Evolutionary conservation across 2,888 invertebrate genomes (phyloP), one percentile per base, ranked within the genome.

Genomic region (Subacronicta megacephala): DNA sequence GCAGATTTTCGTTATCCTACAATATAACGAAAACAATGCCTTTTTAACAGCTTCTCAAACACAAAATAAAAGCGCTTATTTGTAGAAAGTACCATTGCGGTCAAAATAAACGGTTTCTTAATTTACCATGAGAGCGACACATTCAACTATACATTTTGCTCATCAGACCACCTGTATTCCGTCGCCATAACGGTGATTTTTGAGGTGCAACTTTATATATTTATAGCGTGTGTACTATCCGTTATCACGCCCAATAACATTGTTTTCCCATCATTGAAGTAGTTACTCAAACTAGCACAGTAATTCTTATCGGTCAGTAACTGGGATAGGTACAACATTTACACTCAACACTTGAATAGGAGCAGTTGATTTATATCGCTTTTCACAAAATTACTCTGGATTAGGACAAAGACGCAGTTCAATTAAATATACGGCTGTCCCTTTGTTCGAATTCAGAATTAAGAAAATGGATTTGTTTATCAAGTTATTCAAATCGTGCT

Each of bases 271-370:
- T 65, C 58, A 53, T 63, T 31, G 31, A 42, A 38, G 47, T 33
- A 38, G 50, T 38, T 47, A 55, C 43, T 35, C 31, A 41, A 67
- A 62, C 67, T 67, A 33, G 67, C 51, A 58, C 68, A 49, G 10
- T 54, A 67, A 67, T 76, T 61, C 74, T 74, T 75, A 73, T 75
- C 75, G 62, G 71, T 64, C 66, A 73, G 66, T 73, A 66, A 44
- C 56, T 62, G 64, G 53, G 61, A 75, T n/a, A n/a, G n/a, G n/a
- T n/a, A n/a, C n/a, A n/a, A n/a, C n/a, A n/a, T 64, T 56, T 68
- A 35, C 52, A 47, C 55, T 46, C 35, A 40, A 41, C 63, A 55
- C 57, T 65, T 61, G 9, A 61, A 46, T 40, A 49, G 20, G 20
- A 26, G 18, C 33, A 29, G 45, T 55, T 44, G 29, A 51, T 53